These are phyloP conservation scores for Prionailurus bengalensis DNA, from an alignment of 2,113 vertebrate species.

Conservation along the genomic window DNA sequence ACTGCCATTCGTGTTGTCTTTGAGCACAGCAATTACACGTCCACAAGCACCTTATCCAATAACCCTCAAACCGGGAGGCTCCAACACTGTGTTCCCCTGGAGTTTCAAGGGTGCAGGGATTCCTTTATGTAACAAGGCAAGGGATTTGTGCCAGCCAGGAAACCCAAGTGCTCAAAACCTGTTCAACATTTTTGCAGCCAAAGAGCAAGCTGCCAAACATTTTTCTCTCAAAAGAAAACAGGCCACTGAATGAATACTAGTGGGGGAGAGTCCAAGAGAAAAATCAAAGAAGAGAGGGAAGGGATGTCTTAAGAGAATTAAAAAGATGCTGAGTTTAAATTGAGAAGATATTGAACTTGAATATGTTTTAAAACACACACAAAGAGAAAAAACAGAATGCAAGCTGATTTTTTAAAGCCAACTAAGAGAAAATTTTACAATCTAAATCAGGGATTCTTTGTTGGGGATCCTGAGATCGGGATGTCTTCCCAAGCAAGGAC, in stretches of 20 bases:
- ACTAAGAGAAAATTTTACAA: not conserved
- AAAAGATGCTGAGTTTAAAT: not conserved
- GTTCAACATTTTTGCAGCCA: conserved; percentile 46
- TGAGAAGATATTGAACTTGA: not conserved
- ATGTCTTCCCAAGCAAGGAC: not conserved
- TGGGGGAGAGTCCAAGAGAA: not conserved
- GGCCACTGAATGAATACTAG: conserved; percentile 26
- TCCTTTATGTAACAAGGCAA: conserved; percentile 33
- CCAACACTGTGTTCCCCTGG: not conserved
- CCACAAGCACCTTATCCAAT: not conserved
- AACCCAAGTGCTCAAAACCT: conserved; percentile 59
- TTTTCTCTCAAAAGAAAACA: conserved; percentile 70
- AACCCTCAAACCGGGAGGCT: not conserved
- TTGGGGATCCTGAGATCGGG: not conserved
- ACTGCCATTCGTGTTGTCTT: fast-evolving
- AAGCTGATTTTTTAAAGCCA: conserved; percentile 1
- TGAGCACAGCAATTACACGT: not conserved
- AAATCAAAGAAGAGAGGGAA: not conserved
- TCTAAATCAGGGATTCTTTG: not conserved
- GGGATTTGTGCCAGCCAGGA: conserved; percentile 28
- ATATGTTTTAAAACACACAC: not conserved
- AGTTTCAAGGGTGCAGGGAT: not conserved
- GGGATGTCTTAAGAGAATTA: not conserved
- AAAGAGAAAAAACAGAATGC: not conserved
- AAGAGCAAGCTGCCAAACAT: conserved; percentile 47